These are phyloP conservation scores for Mallotus villosus DNA, from an alignment of 2,797 vertebrate genomes.

Conservation along the genomic window DNA sequence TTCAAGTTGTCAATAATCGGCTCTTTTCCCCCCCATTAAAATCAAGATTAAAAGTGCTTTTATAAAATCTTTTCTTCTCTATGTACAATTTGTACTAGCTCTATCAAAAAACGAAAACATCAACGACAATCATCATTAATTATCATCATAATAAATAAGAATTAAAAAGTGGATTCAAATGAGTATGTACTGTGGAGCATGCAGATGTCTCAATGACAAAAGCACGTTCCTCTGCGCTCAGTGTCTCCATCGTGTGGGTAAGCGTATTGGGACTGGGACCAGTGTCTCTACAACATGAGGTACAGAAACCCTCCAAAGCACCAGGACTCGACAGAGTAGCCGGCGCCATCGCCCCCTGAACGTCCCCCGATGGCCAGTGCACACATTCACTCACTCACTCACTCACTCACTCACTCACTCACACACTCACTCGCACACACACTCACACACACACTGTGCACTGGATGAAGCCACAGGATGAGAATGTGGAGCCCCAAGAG, in stretches of 20 bases:
- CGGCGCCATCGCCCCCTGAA: not conserved
- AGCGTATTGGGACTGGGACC: constrained; percentile 76
- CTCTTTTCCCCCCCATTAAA: constrained; percentile 89
- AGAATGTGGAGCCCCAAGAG: constrained; percentile 7
- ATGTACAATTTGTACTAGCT: constrained; percentile 92
- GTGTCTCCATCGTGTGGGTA: constrained; percentile 56
- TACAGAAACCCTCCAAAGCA: constrained; percentile 65
- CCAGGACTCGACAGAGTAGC: constrained; percentile 58
- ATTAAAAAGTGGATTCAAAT: constrained; percentile 67
- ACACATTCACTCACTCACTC: constrained; percentile 6
- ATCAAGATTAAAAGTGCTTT: constrained; percentile 99
- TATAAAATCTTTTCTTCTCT: constrained; percentile 94
- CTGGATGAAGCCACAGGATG: not conserved
- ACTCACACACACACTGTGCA: constrained; percentile 11
- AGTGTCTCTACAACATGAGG: constrained; percentile 80
- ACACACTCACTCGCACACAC: constrained; percentile 10
- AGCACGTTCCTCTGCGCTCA: constrained; percentile 67
- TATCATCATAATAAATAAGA: constrained; percentile 82
- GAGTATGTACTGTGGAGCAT: constrained; percentile 66
- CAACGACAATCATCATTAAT: constrained; percentile 78
- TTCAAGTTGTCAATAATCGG: constrained; percentile 86
- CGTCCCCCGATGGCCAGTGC: not conserved
- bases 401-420: constrained; percentile 3
- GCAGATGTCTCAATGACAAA: constrained; percentile 50
- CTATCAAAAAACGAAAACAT: constrained; percentile 66